phyloP scores from a whole-genome alignment of 2,113 vertebrate genomes.

The Prunella himalayana region DNA sequence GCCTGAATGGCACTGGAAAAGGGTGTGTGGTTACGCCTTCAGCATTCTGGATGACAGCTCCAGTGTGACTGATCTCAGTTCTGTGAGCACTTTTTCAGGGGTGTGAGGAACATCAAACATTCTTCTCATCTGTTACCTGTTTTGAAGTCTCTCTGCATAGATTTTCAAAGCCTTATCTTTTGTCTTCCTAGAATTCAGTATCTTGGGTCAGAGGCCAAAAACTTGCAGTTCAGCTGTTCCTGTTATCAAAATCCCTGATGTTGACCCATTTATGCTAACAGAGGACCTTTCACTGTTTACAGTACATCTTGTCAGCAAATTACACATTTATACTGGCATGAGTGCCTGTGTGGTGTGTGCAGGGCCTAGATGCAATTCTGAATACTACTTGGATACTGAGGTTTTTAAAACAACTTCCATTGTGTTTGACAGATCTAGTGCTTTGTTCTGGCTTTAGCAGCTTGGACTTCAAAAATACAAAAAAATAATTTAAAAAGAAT shows the following conservation, averaged over 20 bases:
- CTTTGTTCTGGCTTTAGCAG: background rate
- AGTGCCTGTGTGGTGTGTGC: background rate
- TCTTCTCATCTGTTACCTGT: background rate
- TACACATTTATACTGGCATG: background rate
- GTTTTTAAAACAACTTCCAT: background rate
- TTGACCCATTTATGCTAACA: background rate
- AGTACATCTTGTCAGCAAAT: background rate
- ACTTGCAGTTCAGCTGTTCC: background rate
- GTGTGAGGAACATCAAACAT: accelerated
- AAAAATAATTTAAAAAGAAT: background rate
- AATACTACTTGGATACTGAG: background rate
- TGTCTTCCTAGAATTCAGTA: background rate
- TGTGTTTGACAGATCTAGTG: background rate
- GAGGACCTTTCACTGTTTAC: background rate
- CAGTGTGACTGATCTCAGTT: background rate
- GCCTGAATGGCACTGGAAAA: background rate
- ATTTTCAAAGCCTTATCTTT: background rate
- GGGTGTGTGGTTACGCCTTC: background rate
- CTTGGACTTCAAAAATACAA: background rate
- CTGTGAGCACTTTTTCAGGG: background rate
- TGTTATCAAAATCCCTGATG: background rate
- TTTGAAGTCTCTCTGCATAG: background rate
- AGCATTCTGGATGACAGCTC: background rate
- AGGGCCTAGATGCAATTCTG: background rate
- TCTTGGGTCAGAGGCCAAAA: background rate